Evolutionary conservation across 2,113 vertebrate genomes (phyloP).

Genomic region (Erythrolamprus reginae): DNA sequence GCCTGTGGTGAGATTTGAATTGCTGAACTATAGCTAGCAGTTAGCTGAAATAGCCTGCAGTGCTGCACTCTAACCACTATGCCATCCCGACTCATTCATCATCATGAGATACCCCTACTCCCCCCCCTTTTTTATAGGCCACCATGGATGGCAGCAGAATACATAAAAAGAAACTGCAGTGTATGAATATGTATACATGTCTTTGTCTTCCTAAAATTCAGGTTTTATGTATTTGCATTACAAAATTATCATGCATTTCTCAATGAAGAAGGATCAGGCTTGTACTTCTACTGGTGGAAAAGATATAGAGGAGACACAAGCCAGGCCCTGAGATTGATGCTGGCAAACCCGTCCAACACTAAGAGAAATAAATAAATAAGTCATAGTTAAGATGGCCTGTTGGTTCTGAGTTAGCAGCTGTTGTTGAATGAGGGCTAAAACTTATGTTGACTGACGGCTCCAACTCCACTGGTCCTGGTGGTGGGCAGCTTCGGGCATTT

Average conservation of each 20-base stretch:
- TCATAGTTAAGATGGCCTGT: neutral
- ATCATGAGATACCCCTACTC: constrained; percentile 24
- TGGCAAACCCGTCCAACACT: too few species aligned
- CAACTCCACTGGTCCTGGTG: fast-evolving
- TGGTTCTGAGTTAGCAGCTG: neutral
- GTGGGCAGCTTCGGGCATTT: neutral
- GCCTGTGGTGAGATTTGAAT: too few species aligned
- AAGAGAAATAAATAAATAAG: neutral
- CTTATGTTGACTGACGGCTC: neutral
- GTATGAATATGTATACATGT: neutral
- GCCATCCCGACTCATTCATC: too few species aligned
- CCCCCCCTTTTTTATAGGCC: neutral
- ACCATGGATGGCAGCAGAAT: neutral
- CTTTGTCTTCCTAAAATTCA: neutral
- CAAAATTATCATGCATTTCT: neutral
- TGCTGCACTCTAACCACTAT: too few species aligned
- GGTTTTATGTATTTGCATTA: neutral
- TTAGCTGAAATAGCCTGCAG: too few species aligned
- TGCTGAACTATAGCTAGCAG: too few species aligned
- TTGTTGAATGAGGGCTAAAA: neutral
- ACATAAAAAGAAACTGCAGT: neutral
- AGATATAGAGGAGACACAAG: too few species aligned
- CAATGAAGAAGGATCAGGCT: neutral
- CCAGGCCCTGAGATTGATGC: too few species aligned
- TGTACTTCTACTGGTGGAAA: neutral